phyloP scores from a whole-genome alignment of 2,888 invertebrate genomes.

The Acanthosepion pharaonis region DNA sequence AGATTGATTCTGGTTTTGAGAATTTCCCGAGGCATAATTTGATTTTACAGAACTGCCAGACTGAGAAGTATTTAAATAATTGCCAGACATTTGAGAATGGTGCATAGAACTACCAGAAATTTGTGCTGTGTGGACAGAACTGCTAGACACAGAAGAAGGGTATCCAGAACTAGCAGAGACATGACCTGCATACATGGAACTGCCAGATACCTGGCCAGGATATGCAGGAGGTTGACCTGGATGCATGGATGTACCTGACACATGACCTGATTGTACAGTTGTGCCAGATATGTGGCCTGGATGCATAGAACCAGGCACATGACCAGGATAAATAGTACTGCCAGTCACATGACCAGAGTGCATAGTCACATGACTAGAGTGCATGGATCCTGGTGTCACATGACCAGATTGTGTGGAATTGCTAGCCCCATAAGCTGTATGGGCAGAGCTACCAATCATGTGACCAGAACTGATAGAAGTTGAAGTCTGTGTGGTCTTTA shows the following conservation, averaged over 20 bases:
- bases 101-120: conserved; percentile 17
- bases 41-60: conserved; percentile 40
- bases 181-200: background rate
- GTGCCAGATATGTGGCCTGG: background rate
- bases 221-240: background rate
- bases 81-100: conserved; percentile 35
- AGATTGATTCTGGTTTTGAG: background rate
- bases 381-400: conserved; percentile 36
- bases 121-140: conserved; percentile 14
- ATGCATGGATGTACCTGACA: background rate
- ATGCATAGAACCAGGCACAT: conserved; percentile 34
- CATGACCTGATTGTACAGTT: conserved; percentile 21
- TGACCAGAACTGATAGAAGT: conserved; percentile 41
- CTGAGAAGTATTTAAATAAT: conserved; percentile 35
- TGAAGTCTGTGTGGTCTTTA: background rate
- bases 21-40: background rate
- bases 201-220: background rate
- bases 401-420: conserved; percentile 22
- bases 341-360: conserved; percentile 33
- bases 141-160: background rate
- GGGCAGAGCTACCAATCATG: background rate
- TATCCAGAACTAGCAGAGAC: background rate
- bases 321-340: conserved; percentile 42
- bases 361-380: conserved; percentile 37
- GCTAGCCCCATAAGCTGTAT: background rate